Evolutionary conservation across 2,888 invertebrate genomes (phyloP).

Genomic region (Ormyrus nitidulus): DNA sequence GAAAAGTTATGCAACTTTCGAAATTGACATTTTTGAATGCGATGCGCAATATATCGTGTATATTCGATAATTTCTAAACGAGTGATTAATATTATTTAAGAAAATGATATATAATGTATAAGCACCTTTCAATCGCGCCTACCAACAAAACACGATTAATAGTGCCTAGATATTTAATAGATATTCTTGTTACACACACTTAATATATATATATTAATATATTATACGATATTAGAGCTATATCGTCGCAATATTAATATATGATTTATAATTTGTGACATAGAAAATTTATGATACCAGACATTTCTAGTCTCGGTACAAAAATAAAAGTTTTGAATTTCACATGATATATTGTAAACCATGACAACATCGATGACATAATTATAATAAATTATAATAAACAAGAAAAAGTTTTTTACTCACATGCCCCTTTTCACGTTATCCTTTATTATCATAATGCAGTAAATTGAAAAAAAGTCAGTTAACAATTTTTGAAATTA

Average conservation of each 20-base stretch:
- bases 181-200: slow-evolving; percentile 56
- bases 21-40: slow-evolving; percentile 38
- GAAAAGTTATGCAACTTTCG: slow-evolving; percentile 15
- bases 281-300: slow-evolving; percentile 33
- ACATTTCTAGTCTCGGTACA: not conserved
- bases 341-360: slow-evolving; percentile 49
- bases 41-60: slow-evolving; percentile 25
- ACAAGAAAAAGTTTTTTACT: not conserved
- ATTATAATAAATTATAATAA: slow-evolving; percentile 53
- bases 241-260: slow-evolving; percentile 51
- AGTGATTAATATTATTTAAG: slow-evolving; percentile 44
- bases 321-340: slow-evolving; percentile 48
- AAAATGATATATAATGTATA: slow-evolving; percentile 20
- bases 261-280: slow-evolving; percentile 40
- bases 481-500: too few species aligned
- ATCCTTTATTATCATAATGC: too few species aligned
- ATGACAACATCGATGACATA: slow-evolving; percentile 50
- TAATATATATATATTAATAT: slow-evolving; percentile 48
- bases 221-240: slow-evolving; percentile 24
- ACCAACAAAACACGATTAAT: slow-evolving; percentile 49
- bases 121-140: slow-evolving; percentile 53
- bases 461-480: too few species aligned
- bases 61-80: slow-evolving; percentile 40
- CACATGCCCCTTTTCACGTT: too few species aligned
- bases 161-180: slow-evolving; percentile 56